Evolutionary conservation across 2,797 vertebrate genomes (phyloP).

Genomic region (Myiothlypis coronata): DNA sequence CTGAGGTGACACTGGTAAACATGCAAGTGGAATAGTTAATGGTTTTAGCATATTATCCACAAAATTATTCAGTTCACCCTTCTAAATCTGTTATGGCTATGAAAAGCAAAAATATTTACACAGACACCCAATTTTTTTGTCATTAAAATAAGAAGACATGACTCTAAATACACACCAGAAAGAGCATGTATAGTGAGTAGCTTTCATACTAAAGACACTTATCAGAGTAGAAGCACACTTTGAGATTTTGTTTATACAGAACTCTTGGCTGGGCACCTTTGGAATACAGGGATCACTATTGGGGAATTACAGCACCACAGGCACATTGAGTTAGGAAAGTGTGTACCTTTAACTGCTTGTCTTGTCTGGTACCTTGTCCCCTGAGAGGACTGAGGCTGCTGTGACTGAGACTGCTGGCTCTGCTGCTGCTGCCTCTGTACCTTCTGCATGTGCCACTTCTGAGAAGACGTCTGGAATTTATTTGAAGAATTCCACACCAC

Average conservation of each 20-base stretch:
- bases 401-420: constrained; percentile 73
- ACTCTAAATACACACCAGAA: constrained; percentile 20
- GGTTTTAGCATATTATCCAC: not conserved
- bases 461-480: constrained; percentile 94
- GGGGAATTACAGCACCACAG: not conserved
- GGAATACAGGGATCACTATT: not conserved
- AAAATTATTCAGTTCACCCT: not conserved
- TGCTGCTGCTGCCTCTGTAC: constrained; percentile 87
- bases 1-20: not conserved
- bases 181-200: not conserved
- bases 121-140: not conserved
- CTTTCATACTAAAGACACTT: constrained; percentile 1
- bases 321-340: constrained; percentile 9
- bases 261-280: not conserved
- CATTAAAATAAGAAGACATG: not conserved
- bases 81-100: not conserved
- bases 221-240: constrained; percentile 8
- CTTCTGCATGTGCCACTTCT: constrained; percentile 97
- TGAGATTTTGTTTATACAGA: constrained; percentile 8
- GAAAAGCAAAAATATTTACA: not conserved
- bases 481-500: constrained; percentile 93
- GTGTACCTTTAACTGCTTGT: constrained; percentile 94
- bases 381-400: constrained; percentile 84
- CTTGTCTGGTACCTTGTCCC: constrained; percentile 97
- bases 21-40: not conserved